Evolutionary conservation across 2,113 vertebrate genomes (phyloP).

Genomic region (Oncorhynchus mykiss): DNA sequence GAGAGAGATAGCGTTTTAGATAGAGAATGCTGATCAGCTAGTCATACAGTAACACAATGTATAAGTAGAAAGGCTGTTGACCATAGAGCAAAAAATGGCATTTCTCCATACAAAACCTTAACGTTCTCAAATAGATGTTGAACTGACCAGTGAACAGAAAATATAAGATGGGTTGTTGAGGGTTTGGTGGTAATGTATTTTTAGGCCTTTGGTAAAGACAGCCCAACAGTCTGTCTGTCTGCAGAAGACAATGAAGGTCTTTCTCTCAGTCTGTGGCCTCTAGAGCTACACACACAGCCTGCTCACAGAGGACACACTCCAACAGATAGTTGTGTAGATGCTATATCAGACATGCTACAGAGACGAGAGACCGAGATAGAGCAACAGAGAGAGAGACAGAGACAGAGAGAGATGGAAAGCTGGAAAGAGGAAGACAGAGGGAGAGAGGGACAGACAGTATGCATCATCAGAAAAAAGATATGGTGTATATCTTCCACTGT

Average conservation of each 20-base stretch:
- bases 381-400: not conserved
- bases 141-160: not conserved
- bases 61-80: no score
- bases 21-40: not conserved
- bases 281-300: no score
- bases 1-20: not conserved
- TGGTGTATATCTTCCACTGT: no score
- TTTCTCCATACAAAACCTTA: no score
- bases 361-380: constrained; percentile 63
- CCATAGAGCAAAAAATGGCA: no score
- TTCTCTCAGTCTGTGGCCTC: no score
- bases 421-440: no score
- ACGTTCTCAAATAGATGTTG: not conserved
- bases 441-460: not conserved
- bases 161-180: no score
- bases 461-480: not conserved
- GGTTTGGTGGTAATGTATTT: no score
- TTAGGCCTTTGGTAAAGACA: not conserved
- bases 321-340: constrained; percentile 64
- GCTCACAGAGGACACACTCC: constrained; percentile 34
- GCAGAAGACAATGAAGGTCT: not conserved
- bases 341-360: constrained; percentile 58
- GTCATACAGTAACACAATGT: not conserved
- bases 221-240: not conserved
- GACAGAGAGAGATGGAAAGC: no score